A percentile compares a stretch with the other conserved stretches of the same genome.
phyloP scores from a whole-genome alignment of 2,797 vertebrate genomes.

The Monodelphis domestica region DNA sequence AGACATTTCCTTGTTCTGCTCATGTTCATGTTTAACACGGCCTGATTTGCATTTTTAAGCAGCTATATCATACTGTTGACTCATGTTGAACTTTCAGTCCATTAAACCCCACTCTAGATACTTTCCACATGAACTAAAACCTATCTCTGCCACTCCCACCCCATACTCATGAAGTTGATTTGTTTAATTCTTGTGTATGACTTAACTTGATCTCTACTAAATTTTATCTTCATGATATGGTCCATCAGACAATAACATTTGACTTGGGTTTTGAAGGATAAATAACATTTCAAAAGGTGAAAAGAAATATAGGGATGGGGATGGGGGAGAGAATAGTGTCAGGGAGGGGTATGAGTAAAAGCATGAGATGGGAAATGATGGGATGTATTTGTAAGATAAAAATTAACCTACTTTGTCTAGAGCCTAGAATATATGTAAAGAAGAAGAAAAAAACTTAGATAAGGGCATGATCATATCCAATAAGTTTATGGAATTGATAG shows the following conservation, averaged over 20 bases:
- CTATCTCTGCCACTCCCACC: neutral
- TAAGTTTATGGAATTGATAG: neutral
- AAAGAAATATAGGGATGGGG: conserved; percentile 1
- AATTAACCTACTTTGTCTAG: neutral
- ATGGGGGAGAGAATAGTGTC: neutral
- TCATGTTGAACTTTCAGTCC: neutral
- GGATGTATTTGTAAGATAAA: neutral
- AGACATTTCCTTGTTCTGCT: neutral
- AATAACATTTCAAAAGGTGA: conserved; percentile 29
- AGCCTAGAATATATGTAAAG: neutral
- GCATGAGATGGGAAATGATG: neutral
- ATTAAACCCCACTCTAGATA: neutral
- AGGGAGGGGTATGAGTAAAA: neutral
- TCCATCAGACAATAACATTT: neutral
- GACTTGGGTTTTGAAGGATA: neutral
- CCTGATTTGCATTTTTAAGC: neutral
- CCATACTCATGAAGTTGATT: neutral
- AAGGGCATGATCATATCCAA: neutral
- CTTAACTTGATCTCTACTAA: too few relatives aligned
- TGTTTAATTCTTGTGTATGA: neutral
- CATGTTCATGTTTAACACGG: neutral
- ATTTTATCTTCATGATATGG: too few relatives aligned
- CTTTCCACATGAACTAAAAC: too few relatives aligned
- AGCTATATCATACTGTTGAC: neutral
- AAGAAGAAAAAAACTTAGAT: neutral